phyloP scores from a whole-genome alignment of 2,113 vertebrate genomes.

The Nematolebias whitei region DNA sequence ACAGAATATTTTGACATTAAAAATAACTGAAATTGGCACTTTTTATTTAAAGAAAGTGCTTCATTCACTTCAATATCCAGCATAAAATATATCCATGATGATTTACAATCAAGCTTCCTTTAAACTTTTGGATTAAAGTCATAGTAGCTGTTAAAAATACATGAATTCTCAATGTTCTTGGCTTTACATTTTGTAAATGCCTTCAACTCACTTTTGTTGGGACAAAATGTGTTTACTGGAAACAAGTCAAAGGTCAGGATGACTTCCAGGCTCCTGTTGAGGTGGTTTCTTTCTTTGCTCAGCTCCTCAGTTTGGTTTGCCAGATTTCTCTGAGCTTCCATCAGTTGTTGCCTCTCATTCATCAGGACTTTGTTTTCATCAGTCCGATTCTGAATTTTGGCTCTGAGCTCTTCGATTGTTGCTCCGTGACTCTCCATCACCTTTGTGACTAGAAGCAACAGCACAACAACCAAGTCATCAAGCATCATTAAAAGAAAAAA shows the following conservation, averaged over 20 bases:
- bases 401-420: background rate
- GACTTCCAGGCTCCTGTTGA: conserved; percentile 15
- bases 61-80: too few relatives aligned
- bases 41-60: too few relatives aligned
- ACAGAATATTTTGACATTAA: too few relatives aligned
- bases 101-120: too few relatives aligned
- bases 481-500: too few relatives aligned
- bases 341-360: conserved; percentile 2
- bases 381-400: conserved; percentile 1
- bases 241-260: conserved; percentile 23
- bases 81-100: too few relatives aligned
- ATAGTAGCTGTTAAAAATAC: too few relatives aligned
- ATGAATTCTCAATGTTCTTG: too few relatives aligned
- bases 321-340: background rate
- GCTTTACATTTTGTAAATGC: too few relatives aligned
- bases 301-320: background rate
- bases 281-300: background rate
- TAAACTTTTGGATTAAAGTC: too few relatives aligned
- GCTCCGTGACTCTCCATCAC: background rate
- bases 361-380: background rate
- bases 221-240: conserved; percentile 24
- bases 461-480: too few relatives aligned
- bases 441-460: conserved; percentile 6
- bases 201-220: conserved; percentile 14
- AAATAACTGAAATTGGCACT: too few relatives aligned